These are phyloP conservation scores for Vulpes lagopus DNA, from an alignment of 2,113 vertebrate species.

Conservation along the genomic window DNA sequence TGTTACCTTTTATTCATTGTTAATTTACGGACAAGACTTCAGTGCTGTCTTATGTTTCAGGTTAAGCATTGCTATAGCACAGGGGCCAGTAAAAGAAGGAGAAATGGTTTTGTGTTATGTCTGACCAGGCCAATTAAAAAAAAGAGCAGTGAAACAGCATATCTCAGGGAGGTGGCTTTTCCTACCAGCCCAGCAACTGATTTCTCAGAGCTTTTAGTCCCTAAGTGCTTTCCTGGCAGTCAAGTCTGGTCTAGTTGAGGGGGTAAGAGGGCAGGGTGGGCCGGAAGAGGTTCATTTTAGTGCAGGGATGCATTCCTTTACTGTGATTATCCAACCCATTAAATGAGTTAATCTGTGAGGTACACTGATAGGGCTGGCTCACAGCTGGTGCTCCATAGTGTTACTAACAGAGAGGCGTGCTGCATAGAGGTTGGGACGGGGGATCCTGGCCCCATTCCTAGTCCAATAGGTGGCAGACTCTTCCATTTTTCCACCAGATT, in stretches of 20 bases:
- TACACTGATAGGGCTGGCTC: background rate
- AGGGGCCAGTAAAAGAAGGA: background rate
- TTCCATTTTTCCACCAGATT: background rate
- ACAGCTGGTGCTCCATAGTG: background rate
- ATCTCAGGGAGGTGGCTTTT: background rate
- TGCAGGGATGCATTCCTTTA: background rate
- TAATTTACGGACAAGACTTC: background rate
- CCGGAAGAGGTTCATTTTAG: background rate
- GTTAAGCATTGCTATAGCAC: background rate
- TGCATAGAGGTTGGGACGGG: accelerated
- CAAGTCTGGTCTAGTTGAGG: background rate
- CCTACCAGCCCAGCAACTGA: background rate
- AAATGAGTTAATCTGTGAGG: background rate
- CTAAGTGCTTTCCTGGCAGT: background rate
- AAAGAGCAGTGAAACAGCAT: background rate
- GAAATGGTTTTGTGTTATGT: background rate
- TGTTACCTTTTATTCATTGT: background rate
- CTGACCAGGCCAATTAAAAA: background rate
- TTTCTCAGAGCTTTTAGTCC: background rate
- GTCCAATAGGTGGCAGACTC: background rate
- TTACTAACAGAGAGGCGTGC: background rate
- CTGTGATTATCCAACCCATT: background rate
- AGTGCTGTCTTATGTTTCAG: background rate
- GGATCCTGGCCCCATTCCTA: background rate
- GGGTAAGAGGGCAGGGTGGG: accelerated